A percentile compares a stretch with the other conserved stretches of the same genome.
These are phyloP conservation scores for Chrysomallon squamiferum DNA, from an alignment of 1,140 invertebrate genomes.

Conservation along the genomic window DNA sequence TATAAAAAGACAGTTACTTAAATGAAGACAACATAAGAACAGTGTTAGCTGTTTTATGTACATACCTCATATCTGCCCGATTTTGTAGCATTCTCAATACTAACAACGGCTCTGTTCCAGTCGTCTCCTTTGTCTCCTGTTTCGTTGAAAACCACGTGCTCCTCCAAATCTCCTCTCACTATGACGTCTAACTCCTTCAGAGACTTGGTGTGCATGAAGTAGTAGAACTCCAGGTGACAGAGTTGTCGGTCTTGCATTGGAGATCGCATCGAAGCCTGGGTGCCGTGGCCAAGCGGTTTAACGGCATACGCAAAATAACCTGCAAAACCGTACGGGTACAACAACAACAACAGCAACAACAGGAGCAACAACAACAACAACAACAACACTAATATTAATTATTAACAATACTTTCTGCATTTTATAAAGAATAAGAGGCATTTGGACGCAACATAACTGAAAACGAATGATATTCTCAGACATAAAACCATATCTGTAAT, in stretches of 20 bases:
- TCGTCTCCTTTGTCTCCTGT: background rate
- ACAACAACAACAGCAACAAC: no score
- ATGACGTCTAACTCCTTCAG: background rate
- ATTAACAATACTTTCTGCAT: no score
- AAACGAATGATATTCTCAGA: no score
- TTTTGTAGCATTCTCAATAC: background rate
- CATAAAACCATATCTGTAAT: no score
- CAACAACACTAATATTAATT: no score
- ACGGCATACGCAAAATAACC: background rate
- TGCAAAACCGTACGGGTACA: background rate
- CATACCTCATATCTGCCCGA: background rate
- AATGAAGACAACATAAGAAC: no score
- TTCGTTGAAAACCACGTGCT: background rate
- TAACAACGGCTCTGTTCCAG: background rate
- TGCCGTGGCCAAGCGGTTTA: background rate
- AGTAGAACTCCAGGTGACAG: constrained; percentile 2
- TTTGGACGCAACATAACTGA: no score
- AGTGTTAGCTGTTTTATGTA: no score
- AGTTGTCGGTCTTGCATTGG: background rate
- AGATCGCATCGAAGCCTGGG: background rate
- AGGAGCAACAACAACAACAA: no score
- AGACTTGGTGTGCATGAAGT: background rate
- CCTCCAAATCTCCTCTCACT: background rate
- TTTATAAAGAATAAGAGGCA: no score
- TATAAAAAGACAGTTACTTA: no score